Evolutionary conservation across 2,888 invertebrate species (phyloP).

Genomic region (Osmoderma eremita): DNA sequence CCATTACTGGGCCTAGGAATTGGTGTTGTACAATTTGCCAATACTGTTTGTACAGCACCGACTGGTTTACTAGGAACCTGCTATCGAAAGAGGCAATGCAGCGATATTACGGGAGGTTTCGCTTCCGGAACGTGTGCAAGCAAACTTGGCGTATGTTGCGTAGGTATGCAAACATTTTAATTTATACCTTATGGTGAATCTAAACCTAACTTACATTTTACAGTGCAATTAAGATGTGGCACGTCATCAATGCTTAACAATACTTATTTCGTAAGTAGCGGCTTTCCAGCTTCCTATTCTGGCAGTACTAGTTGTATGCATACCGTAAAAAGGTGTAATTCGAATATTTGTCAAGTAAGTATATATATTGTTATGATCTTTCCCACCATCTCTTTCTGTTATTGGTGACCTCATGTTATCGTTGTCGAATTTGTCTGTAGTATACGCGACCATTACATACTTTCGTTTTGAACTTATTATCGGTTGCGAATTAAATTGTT

Average conservation of each 20-base stretch:
- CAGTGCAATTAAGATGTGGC: conserved; percentile 81
- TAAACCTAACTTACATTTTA: conserved; percentile 38
- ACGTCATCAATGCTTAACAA: conserved; percentile 77
- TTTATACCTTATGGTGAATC: background rate
- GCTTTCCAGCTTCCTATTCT: conserved; percentile 76
- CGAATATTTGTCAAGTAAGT: conserved; percentile 74
- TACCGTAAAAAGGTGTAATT: conserved; percentile 75
- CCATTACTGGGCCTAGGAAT: conserved; percentile 34
- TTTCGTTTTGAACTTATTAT: too few relatives aligned
- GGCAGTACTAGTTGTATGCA: conserved; percentile 78
- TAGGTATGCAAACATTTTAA: conserved; percentile 69
- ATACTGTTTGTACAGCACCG: conserved; percentile 73
- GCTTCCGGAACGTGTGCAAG: conserved; percentile 77
- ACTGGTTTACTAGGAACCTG: conserved; percentile 80
- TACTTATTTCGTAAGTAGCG: conserved; percentile 84
- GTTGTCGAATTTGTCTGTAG: too few relatives aligned
- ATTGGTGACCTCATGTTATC: too few relatives aligned
- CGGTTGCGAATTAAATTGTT: too few relatives aligned
- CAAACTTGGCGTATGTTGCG: conserved; percentile 81
- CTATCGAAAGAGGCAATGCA: conserved; percentile 78
- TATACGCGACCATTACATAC: too few relatives aligned
- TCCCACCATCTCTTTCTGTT: too few relatives aligned
- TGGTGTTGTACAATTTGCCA: conserved; percentile 69
- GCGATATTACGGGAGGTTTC: conserved; percentile 72
- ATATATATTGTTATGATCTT: too few relatives aligned